Conservation (phyloP, 2,797 vertebrate genomes). For the Coluber constrictor region DNA sequence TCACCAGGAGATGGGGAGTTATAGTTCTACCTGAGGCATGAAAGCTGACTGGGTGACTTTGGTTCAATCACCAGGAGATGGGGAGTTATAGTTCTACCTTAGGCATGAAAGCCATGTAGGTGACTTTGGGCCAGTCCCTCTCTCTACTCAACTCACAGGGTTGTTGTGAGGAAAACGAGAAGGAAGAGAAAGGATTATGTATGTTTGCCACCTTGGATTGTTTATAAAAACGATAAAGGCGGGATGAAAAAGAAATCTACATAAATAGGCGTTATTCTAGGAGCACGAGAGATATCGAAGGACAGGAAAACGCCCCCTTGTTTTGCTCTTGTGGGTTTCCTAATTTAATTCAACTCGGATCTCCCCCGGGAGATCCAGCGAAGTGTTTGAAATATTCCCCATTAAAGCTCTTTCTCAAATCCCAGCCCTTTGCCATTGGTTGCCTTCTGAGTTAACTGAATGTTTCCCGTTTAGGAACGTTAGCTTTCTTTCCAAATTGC, state of each 20-base stretch:
- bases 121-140: not conserved
- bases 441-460: not conserved
- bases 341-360: not conserved
- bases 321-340: not conserved
- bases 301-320: not conserved
- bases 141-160: not conserved
- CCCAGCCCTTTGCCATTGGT: not conserved
- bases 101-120: not conserved
- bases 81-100: not conserved
- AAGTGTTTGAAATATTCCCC: not conserved
- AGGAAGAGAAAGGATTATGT: not conserved
- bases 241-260: not conserved
- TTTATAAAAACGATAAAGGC: not conserved
- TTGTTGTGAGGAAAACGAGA: not conserved
- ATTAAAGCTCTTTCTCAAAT: not conserved
- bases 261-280: not conserved
- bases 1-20: not conserved
- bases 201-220: not conserved
- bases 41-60: too few species aligned
- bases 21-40: not conserved
- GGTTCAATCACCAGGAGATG: not conserved
- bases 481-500: slow-evolving; percentile 85
- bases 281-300: not conserved
- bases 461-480: slow-evolving; percentile 69
- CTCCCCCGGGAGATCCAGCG: too few species aligned